Conservation (phyloP, 2,797 vertebrate genomes). For the Rousettus madagascariensis region DNA sequence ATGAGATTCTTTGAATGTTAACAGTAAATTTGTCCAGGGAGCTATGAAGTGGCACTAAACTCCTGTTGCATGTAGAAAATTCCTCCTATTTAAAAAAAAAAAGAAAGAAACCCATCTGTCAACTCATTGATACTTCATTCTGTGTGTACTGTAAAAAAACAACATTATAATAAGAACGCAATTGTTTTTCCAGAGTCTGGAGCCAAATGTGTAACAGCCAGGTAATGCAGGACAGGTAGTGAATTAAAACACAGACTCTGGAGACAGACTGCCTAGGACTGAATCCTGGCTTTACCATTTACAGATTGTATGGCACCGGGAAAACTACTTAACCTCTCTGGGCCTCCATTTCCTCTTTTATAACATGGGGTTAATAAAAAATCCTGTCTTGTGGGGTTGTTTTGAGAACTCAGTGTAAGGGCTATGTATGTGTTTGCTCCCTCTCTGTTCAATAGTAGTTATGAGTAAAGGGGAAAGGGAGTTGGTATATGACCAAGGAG, state of each 20-base stretch:
- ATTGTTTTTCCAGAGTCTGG: slow-evolving; percentile 73
- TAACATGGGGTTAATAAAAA: background rate
- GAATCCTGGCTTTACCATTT: background rate
- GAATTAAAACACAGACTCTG: background rate
- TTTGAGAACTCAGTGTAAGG: background rate
- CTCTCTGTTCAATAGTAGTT: background rate
- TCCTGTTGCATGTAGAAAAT: background rate
- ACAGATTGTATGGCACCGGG: background rate
- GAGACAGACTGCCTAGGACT: background rate
- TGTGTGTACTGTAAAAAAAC: background rate
- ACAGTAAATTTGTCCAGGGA: background rate
- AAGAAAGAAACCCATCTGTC: background rate
- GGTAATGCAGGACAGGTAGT: background rate
- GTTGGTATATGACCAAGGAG: background rate
- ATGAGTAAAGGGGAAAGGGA: background rate
- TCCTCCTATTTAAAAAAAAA: background rate
- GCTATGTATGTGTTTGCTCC: background rate
- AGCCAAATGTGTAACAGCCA: slow-evolving; percentile 24
- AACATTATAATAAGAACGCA: slow-evolving; percentile 68
- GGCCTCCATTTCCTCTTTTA: background rate
- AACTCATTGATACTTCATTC: slow-evolving; percentile 25
- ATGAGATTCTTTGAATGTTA: background rate
- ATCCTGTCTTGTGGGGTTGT: background rate
- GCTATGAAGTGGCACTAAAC: background rate
- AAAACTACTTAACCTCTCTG: background rate